Conservation (phyloP, 1,140 invertebrate species). For the Samia ricini region DNA sequence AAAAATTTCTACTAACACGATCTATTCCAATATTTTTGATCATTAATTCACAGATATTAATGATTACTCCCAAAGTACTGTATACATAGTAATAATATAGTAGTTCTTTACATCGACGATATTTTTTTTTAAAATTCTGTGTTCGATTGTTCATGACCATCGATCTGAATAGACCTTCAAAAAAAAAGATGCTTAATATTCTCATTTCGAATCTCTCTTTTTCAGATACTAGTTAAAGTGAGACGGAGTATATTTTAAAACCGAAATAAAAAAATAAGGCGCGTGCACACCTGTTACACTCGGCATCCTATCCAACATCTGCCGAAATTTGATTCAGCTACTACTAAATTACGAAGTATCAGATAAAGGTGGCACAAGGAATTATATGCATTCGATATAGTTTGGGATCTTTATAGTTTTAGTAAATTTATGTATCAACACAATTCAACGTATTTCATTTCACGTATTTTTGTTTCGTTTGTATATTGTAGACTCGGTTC, state of each 20-base stretch:
- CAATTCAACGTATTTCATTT: neutral
- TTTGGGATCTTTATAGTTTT: neutral
- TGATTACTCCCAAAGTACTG: no score
- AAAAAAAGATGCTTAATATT: no score
- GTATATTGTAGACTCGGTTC: neutral
- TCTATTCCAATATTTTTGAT: no score
- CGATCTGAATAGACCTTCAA: no score
- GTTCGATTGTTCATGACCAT: no score
- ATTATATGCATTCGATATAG: neutral
- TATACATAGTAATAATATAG: no score
- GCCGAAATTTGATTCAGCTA: constrained; percentile 18
- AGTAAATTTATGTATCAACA: neutral
- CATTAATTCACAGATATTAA: no score
- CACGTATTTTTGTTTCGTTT: neutral
- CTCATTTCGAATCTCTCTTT: no score
- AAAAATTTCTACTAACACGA: no score
- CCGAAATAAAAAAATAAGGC: constrained; percentile 33
- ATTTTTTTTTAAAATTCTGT: no score
- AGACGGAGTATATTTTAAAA: constrained; percentile 16
- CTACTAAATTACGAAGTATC: constrained; percentile 1
- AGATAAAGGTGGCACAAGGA: constrained; percentile 3
- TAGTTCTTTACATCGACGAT: no score
- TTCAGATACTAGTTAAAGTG: constrained; percentile 16
- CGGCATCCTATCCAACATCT: constrained; percentile 33
- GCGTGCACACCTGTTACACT: constrained; percentile 52